Evolutionary conservation across 2,797 vertebrate species (phyloP).

Genomic region (Lindbergichthys nudifrons): DNA sequence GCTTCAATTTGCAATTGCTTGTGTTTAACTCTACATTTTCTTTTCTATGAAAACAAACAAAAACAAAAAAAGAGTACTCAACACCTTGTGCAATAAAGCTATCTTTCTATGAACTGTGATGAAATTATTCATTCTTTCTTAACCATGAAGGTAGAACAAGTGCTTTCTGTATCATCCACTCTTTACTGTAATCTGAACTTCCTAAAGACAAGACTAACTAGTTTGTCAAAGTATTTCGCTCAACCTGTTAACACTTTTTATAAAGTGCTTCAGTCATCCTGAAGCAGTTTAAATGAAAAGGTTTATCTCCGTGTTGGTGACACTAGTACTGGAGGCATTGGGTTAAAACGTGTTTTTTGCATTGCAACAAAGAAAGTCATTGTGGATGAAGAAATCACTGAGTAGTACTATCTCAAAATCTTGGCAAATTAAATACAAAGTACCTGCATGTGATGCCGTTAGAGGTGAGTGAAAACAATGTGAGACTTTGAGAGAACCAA

Average conservation of each 20-base stretch:
- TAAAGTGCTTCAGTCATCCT: not conserved
- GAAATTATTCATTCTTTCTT: constrained; percentile 65
- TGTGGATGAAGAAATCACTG: not conserved
- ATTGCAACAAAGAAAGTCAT: not conserved
- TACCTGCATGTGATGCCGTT: not conserved
- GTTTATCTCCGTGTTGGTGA: not conserved
- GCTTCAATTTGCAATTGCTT: constrained; percentile 99
- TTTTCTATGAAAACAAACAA: constrained; percentile 91
- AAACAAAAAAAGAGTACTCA: constrained; percentile 91
- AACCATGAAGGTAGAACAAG: not conserved
- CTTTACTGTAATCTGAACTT: not conserved
- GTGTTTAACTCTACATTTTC: constrained; percentile 98
- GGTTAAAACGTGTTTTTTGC: not conserved
- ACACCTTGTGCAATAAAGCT: constrained; percentile 99
- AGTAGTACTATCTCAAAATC: not conserved
- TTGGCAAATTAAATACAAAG: not conserved
- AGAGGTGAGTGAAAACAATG: not conserved
- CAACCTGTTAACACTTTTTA: not conserved
- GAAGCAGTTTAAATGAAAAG: not conserved
- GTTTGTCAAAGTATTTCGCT: not conserved
- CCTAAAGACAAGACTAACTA: not conserved
- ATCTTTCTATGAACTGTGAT: constrained; percentile 92
- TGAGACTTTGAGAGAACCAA: too few relatives aligned
- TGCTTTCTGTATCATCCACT: not conserved
- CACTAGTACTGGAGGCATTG: not conserved